phyloP scores from a whole-genome alignment of 2,113 vertebrate genomes.

The Cyprinus carpio region DNA sequence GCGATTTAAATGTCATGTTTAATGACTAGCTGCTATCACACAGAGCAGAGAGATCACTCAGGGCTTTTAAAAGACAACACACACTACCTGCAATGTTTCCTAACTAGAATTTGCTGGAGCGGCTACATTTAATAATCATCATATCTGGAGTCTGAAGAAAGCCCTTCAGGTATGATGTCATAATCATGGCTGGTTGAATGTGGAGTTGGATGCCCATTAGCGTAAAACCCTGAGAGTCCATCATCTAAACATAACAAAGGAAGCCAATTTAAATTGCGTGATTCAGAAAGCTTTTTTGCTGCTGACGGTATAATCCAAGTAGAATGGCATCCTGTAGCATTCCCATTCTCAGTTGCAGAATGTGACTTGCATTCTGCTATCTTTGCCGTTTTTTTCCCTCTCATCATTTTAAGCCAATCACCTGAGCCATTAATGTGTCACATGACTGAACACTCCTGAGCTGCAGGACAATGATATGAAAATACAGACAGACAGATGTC shows the following conservation, averaged over 20 bases:
- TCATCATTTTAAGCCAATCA: background rate
- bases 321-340: background rate
- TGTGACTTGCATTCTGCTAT: background rate
- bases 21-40: constrained; percentile 17
- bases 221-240: background rate
- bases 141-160: background rate
- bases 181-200: constrained; percentile 6
- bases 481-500: no score
- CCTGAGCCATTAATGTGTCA: no score
- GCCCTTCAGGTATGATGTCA: constrained; percentile 30
- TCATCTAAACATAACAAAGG: background rate
- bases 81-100: constrained; percentile 32
- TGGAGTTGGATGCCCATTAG: background rate
- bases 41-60: background rate
- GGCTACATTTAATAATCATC: constrained; percentile 26
- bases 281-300: background rate
- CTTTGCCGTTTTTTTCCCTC: background rate
- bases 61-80: background rate
- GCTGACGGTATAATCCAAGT: background rate
- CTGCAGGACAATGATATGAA: no score
- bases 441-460: no score
- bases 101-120: constrained; percentile 28
- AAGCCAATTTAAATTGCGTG: background rate
- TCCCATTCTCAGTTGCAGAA: background rate
- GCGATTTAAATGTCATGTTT: constrained; percentile 32